These are phyloP conservation scores for Sinelater perroti DNA, from an alignment of 2,888 invertebrate genomes.

Conservation along the genomic window DNA sequence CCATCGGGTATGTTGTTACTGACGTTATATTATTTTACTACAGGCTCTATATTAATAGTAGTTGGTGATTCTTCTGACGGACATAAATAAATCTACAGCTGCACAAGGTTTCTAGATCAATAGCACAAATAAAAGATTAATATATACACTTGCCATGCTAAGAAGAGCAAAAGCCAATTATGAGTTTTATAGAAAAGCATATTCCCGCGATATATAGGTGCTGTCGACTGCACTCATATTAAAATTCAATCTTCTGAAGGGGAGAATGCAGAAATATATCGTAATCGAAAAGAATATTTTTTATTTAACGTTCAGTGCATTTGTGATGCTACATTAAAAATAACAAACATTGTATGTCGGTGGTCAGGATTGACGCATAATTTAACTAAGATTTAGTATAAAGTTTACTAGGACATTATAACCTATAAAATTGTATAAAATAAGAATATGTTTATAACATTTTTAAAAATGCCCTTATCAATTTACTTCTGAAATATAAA, in stretches of 20 bases:
- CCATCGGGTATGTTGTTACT: not conserved
- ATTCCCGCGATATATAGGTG: not conserved
- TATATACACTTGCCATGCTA: not conserved
- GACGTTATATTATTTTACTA: not conserved
- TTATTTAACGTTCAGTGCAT: constrained; percentile 5
- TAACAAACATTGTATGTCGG: not conserved
- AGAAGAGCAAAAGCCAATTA: not conserved
- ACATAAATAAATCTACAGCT: not conserved
- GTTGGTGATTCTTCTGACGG: not conserved
- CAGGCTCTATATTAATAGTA: not conserved
- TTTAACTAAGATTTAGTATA: too few relatives aligned
- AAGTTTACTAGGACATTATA: too few relatives aligned
- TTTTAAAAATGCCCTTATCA: too few relatives aligned
- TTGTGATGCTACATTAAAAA: constrained; percentile 37
- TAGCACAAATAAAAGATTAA: not conserved
- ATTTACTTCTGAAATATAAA: too few relatives aligned
- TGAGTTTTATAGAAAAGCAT: not conserved
- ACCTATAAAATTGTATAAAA: too few relatives aligned
- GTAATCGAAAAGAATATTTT: constrained; percentile 7
- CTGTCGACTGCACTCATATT: not conserved
- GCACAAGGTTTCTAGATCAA: not conserved
- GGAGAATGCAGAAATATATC: constrained; percentile 4
- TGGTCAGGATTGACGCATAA: too few relatives aligned
- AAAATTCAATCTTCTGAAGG: constrained; percentile 4
- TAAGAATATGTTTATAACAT: too few relatives aligned